Evolutionary conservation across 2,797 vertebrate species (phyloP).

Genomic region (Strix occidentalis): DNA sequence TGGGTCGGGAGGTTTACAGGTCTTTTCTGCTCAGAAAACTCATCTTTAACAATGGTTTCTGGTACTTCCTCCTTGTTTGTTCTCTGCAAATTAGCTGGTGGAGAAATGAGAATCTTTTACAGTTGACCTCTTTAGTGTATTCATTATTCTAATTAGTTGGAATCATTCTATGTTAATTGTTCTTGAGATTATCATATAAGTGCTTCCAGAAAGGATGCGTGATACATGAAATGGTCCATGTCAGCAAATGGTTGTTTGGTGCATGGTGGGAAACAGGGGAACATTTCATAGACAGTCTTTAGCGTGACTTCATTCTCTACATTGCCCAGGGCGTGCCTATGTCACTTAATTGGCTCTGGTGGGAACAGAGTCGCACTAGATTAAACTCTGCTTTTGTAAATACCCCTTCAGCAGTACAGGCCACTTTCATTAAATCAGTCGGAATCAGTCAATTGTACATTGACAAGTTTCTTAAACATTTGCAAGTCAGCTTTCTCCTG

Average conservation of each 20-base stretch:
- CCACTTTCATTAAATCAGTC: background rate
- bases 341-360: slow-evolving; percentile 14
- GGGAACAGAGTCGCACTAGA: slow-evolving; percentile 20
- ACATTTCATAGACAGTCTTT: background rate
- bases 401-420: background rate
- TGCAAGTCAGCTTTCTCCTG: slow-evolving; percentile 2
- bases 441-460: background rate
- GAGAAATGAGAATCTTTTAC: background rate
- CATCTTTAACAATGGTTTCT: background rate
- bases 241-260: background rate
- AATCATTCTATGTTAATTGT: background rate
- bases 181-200: background rate
- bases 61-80: background rate
- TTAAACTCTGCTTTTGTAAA: slow-evolving; percentile 39
- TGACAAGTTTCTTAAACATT: background rate
- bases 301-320: background rate
- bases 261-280: background rate
- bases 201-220: background rate
- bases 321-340: slow-evolving; percentile 2
- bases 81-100: background rate
- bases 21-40: background rate
- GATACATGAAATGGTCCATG: background rate
- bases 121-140: background rate
- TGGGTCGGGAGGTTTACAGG: background rate
- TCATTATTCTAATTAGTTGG: background rate